Evolutionary conservation across 2,113 vertebrate species (phyloP).

Genomic region (Hyla sarda): DNA sequence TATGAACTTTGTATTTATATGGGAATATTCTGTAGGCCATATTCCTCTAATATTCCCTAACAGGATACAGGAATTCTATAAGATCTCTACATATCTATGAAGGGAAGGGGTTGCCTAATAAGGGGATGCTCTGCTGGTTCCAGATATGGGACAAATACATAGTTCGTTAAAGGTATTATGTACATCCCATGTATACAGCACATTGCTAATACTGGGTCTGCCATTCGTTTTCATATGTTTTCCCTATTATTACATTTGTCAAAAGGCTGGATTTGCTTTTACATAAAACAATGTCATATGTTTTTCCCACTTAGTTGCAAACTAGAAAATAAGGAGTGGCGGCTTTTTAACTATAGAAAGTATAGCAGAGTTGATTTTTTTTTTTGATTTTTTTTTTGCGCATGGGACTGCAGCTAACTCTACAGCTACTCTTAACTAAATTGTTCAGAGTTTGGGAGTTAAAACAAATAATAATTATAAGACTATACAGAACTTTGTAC

Average conservation of each 20-base stretch:
- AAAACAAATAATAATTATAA: neutral
- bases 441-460: neutral
- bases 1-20: neutral
- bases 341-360: neutral
- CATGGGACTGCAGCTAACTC: neutral
- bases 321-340: neutral
- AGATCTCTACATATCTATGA: neutral
- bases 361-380: neutral
- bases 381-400: neutral
- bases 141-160: neutral
- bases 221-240: neutral
- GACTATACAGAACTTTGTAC: neutral
- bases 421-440: neutral
- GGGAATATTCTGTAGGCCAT: neutral
- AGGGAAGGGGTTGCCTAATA: neutral
- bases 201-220: neutral
- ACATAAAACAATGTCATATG: neutral
- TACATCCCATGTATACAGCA: neutral
- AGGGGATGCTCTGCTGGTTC: neutral
- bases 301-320: neutral
- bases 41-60: neutral
- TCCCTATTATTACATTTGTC: neutral
- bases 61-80: neutral
- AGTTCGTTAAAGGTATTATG: neutral
- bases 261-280: neutral